phyloP scores from a whole-genome alignment of 1,140 invertebrate genomes.

The Drosophila ogumai region DNA sequence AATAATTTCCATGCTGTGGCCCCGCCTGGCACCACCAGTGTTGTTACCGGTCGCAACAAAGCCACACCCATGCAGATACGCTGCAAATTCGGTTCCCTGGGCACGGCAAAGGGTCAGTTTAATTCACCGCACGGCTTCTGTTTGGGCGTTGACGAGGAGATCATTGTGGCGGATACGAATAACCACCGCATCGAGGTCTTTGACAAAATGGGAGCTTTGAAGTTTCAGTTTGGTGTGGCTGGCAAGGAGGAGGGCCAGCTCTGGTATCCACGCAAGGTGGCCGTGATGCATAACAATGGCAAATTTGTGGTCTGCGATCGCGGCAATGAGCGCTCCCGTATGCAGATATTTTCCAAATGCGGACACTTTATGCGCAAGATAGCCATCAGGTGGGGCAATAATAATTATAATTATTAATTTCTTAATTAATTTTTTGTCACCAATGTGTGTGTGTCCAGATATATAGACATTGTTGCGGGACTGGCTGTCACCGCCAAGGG shows the following conservation, averaged over 20 bases:
- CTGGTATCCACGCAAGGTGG: constrained; percentile 98
- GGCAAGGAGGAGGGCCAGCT: constrained; percentile 98
- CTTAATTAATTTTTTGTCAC: too few species aligned
- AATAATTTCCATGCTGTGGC: constrained; percentile 81
- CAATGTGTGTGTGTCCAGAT: constrained; percentile 85
- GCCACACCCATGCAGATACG: constrained; percentile 94
- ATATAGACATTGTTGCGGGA: constrained; percentile 99
- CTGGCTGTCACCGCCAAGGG: constrained; percentile 95
- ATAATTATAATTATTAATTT: background rate
- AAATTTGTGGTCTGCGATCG: constrained; percentile 98
- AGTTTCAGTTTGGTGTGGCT: constrained; percentile 95
- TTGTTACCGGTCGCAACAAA: constrained; percentile 88
- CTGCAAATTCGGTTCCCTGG: constrained; percentile 97
- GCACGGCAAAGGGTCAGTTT: constrained; percentile 95
- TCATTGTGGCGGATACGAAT: constrained; percentile 98
- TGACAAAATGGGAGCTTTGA: constrained; percentile 94
- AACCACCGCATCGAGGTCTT: constrained; percentile 98
- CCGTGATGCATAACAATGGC: constrained; percentile 93
- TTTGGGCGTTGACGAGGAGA: constrained; percentile 96
- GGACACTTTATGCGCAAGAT: constrained; percentile 96
- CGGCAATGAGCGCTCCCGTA: constrained; percentile 97
- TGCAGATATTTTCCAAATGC: constrained; percentile 97
- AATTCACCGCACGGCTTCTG: constrained; percentile 99
- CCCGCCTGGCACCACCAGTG: constrained; percentile 66
- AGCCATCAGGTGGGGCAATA: constrained; percentile 87